Conservation (phyloP, 2,113 vertebrate species). For the Platysternon megacephalum region DNA sequence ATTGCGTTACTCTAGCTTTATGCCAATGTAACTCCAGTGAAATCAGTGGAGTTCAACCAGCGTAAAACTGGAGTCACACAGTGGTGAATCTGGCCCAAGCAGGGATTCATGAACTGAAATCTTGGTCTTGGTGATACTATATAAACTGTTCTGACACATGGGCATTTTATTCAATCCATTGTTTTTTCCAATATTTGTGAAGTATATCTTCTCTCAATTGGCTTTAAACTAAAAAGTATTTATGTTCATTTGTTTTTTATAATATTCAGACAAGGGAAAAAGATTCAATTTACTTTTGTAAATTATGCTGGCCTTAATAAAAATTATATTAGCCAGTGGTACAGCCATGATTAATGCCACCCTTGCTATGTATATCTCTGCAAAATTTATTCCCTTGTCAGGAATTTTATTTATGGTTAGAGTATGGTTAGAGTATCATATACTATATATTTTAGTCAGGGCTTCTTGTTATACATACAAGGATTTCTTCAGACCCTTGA, state of each 20-base stretch:
- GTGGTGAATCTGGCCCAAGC: not conserved
- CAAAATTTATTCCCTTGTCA: conserved; percentile 44
- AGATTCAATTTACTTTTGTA: not conserved
- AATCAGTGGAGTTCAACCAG: too few species aligned
- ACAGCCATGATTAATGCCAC: conserved; percentile 16
- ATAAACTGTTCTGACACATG: not conserved
- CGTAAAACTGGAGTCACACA: too few species aligned
- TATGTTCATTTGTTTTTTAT: not conserved
- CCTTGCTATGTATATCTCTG: conserved; percentile 26
- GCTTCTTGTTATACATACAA: not conserved
- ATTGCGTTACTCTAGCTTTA: too few species aligned
- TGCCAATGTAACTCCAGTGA: too few species aligned
- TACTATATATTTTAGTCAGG: rapidly evolving
- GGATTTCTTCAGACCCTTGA: not conserved
- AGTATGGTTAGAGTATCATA: not conserved
- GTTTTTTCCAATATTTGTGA: not conserved
- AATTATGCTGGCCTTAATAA: not conserved
- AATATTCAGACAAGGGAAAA: not conserved
- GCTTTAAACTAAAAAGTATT: not conserved
- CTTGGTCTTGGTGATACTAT: rapidly evolving
- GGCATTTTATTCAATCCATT: rapidly evolving
- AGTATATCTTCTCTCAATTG: rapidly evolving
- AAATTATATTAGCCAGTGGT: conserved; percentile 12
- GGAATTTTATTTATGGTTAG: conserved; percentile 40
- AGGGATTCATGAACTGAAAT: rapidly evolving